A percentile compares a stretch with the other conserved stretches of the same genome.
These are phyloP conservation scores for Dermolepida albohirtum DNA, from an alignment of 2,888 invertebrate genomes.

Conservation along the genomic window DNA sequence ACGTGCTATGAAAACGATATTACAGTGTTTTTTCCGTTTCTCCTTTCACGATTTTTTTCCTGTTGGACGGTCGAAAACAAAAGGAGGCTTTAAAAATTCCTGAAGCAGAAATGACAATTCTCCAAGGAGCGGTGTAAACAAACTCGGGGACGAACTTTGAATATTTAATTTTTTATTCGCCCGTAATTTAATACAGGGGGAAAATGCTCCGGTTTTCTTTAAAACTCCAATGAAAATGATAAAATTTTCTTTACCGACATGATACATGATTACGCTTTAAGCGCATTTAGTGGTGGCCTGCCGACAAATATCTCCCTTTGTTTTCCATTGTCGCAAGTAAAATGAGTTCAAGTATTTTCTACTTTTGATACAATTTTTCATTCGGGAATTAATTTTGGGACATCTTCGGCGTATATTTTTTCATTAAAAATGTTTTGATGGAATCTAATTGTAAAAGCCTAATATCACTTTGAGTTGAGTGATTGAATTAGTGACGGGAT, in stretches of 20 bases:
- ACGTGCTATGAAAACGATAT: constrained; percentile 30
- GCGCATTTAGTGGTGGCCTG: background rate
- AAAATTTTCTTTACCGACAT: constrained; percentile 15
- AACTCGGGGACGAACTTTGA: constrained; percentile 35
- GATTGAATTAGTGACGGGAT: too few species aligned
- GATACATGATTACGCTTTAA: constrained; percentile 17
- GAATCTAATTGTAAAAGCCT: too few species aligned
- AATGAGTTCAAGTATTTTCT: too few species aligned
- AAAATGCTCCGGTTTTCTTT: background rate
- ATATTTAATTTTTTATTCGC: constrained; percentile 35
- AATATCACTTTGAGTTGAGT: too few species aligned
- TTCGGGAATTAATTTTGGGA: too few species aligned
- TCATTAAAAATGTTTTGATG: too few species aligned
- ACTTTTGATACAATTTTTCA: too few species aligned
- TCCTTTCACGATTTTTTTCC: constrained; percentile 14
- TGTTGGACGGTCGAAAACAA: constrained; percentile 22
- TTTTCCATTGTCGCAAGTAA: too few species aligned
- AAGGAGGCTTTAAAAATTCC: constrained; percentile 11
- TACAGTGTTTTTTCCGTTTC: constrained; percentile 1
- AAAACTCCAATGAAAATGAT: constrained; percentile 4
- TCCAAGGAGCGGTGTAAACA: constrained; percentile 32
- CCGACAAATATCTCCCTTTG: too few species aligned
- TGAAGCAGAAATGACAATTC: constrained; percentile 38
- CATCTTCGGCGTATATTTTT: too few species aligned
- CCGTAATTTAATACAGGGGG: constrained; percentile 22